Evolutionary conservation across 2,113 vertebrate genomes (phyloP).

Genomic region (Tinamus guttatus): DNA sequence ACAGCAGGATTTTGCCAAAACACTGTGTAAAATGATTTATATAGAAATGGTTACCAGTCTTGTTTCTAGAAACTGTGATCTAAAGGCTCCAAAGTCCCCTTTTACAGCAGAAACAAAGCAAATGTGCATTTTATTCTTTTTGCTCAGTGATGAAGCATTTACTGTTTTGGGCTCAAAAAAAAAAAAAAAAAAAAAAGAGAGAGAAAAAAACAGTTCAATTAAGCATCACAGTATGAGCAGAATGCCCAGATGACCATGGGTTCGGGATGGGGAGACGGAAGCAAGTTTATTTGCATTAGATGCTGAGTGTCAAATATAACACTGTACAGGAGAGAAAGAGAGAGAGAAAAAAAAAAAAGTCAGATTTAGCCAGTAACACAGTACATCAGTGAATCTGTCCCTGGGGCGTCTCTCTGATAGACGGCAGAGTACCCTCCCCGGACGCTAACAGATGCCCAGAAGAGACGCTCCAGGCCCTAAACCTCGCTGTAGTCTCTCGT

Average conservation of each 20-base stretch:
- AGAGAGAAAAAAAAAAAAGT: not conserved
- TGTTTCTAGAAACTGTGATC: slow-evolving; percentile 3
- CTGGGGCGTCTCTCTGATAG: slow-evolving; percentile 46
- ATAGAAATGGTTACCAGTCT: not conserved
- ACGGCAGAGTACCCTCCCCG: slow-evolving; percentile 66
- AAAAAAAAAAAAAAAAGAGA: not conserved
- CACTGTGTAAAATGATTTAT: not conserved
- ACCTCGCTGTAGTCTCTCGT: slow-evolving; percentile 77
- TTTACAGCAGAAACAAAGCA: not conserved
- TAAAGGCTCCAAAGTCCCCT: not conserved
- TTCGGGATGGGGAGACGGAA: not conserved
- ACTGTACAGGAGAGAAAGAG: not conserved
- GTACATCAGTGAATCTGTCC: slow-evolving; percentile 64
- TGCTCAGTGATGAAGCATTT: accelerated
- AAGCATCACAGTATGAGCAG: not conserved
- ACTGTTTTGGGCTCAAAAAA: not conserved
- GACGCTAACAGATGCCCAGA: slow-evolving; percentile 76
- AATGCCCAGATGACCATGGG: accelerated
- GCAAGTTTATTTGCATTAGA: not conserved
- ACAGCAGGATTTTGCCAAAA: slow-evolving; percentile 20
- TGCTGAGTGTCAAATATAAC: not conserved
- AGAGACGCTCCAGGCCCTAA: slow-evolving; percentile 77
- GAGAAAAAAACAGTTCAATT: not conserved
- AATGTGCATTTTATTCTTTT: accelerated
- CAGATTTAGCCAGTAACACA: slow-evolving; percentile 19